Evolutionary conservation across 2,797 vertebrate species (phyloP), one percentile per base, ranked within the genome.

Genomic region (Acomys russatus): DNA sequence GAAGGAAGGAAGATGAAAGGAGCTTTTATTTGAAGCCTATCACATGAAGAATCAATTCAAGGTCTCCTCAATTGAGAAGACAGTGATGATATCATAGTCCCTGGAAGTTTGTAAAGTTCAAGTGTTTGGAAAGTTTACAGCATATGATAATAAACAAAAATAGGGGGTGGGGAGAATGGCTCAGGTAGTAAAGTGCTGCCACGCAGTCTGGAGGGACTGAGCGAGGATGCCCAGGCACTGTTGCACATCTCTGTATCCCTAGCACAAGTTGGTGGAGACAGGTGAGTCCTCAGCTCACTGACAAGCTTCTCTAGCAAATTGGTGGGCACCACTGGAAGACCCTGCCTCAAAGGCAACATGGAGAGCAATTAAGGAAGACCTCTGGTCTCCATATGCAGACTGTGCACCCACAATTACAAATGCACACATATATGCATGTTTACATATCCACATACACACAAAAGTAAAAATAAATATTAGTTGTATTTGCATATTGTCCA

Each of bases 401-500:
- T 68, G 44, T 49, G 28, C 12, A 86, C 49, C 8, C 33, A 25
- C 66, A 9, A 8, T n/a, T 68, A 73, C 85, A 73, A 44, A 20
- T 12, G 9, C 23, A 30, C n/a, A 38, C 35, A 38, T 61, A 44
- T 44, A 20, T 44, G n/a, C n/a, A 88, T 35, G 51, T 18, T 61
- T 88, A 44, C 68, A 44, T 73, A 3, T 76, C 23, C 44, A 49
- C 28, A 63, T 5, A 20, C n/a, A 76, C 71, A 63, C 54, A 59
- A 59, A 38, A 38, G 30, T 71, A 38, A 73, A 73, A 88, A 49
- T 33, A 74, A 76, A 63, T 25, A 49, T 30, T 63, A 94, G 80
- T 64, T 92, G 90, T 90, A 78, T 93, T 93, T 86, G 82, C 88
- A 56, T 90, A 93, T 89, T 96, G 91, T 96, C n/a, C 83, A 80